Base-by-base conservation (phyloP, 2,113 vertebrate genomes). In the Carollia perspicillata region DNA sequence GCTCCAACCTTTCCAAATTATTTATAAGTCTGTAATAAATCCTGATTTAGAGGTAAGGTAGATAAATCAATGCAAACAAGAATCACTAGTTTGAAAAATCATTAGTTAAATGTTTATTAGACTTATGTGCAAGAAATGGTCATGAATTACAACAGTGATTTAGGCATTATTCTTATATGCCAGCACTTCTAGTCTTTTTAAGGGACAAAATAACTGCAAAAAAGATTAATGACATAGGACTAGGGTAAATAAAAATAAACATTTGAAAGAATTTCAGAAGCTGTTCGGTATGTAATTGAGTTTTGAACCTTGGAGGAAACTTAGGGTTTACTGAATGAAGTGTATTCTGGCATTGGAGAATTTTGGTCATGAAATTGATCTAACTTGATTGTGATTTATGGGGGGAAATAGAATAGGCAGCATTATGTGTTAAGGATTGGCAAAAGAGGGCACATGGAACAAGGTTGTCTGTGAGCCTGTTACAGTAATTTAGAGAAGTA, bases 1-100 rank as follows among this genome's bases (percentile, higher is more conserved):
- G 28, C 44, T 75, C 58, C 83, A 65, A 42, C 55, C 20, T 90
- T 65, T 93, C 42, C 93, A 65, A 89, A 95, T 93, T 79, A n/a
- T 77, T 51, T 51, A 77, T 75, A 77, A 84, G 55, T 4, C 9
- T 42, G 3, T 26, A 60, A 83, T 60, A 86, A 90, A 91, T 71
- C 37, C n/a, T 65, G 47, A n/a, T 37, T 96, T 94, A 78, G 6
- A 23, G 58, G 22, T 2, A 72, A 89, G 10, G 12, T 47, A 83
- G 63, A 74, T 72, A 85, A 69, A 68, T 13, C 22, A 80, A 91
- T 8, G 33, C 20, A 89, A 81, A 66, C 2, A 35, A 71, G 37
- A 74, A 94, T 55, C 37, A 75, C 12, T 72, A 51, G 72, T 60
- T 68, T 89, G 53, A 86, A 72, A 84, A 85, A 44, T 51, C 53